A percentile compares a stretch with the other conserved stretches of the same genome.
Evolutionary conservation across 2,113 vertebrate genomes (phyloP).

Genomic region (Phaethornis superciliosus): DNA sequence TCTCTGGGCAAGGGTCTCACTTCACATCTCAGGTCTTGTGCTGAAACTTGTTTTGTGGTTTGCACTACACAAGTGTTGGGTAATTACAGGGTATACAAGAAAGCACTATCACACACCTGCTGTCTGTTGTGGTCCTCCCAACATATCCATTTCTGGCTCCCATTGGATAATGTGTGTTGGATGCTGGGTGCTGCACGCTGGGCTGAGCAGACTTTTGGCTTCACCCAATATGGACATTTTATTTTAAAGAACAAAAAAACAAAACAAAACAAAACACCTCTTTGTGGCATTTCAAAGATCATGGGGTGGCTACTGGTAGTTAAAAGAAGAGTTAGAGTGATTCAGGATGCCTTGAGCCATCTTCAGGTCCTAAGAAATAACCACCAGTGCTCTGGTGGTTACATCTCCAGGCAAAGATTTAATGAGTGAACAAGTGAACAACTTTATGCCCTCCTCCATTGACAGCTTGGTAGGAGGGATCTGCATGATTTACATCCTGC

Average conservation of each 20-base stretch:
- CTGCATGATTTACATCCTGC: neutral
- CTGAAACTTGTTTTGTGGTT: neutral
- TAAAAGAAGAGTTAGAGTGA: neutral
- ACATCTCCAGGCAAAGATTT: neutral
- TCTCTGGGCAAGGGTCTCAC: neutral
- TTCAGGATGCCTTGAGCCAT: neutral
- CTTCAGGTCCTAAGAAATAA: neutral
- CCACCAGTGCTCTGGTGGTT: neutral
- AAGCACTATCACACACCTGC: neutral
- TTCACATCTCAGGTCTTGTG: neutral
- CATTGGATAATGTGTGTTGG: neutral
- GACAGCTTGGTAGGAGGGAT: neutral
- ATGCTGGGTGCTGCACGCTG: neutral
- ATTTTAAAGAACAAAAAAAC: neutral
- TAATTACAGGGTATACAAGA: neutral
- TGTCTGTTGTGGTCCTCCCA: neutral
- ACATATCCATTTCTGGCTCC: neutral
- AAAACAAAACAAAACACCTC: neutral
- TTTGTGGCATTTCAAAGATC: neutral
- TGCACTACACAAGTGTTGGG: neutral
- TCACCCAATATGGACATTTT: neutral
- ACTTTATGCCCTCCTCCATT: neutral
- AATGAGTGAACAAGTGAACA: neutral
- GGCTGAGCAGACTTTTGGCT: neutral
- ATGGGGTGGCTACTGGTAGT: neutral